These are phyloP conservation scores for Atta colombica DNA, from an alignment of 1,140 invertebrate genomes.

Conservation along the genomic window DNA sequence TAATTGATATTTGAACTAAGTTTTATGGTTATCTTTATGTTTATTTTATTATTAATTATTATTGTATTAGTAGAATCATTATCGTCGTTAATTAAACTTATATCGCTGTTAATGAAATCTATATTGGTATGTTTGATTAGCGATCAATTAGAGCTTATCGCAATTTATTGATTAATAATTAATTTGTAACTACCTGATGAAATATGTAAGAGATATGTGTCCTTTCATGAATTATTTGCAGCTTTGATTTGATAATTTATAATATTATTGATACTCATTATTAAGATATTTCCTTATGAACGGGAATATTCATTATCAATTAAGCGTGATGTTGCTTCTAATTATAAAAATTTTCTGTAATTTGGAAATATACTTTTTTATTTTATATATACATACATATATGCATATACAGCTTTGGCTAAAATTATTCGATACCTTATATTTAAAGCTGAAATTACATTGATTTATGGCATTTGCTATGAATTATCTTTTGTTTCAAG, in stretches of 20 bases:
- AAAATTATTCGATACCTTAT: too few species aligned
- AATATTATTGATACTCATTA: not conserved
- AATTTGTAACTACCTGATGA: not conserved
- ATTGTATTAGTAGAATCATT: not conserved
- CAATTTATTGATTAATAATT: conserved; percentile 37
- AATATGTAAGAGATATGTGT: conserved; percentile 13
- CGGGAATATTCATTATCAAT: not conserved
- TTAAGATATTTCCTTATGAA: not conserved
- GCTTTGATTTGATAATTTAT: not conserved
- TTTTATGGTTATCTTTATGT: not conserved
- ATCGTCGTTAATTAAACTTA: conserved; percentile 1
- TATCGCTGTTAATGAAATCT: not conserved
- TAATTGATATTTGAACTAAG: conserved; percentile 17
- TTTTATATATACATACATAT: too few species aligned
- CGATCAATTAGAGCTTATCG: conserved; percentile 22
- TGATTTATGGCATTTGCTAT: too few species aligned
- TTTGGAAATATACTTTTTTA: not conserved
- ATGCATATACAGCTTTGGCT: too few species aligned
- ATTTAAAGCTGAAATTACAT: too few species aligned
- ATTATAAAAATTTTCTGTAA: not conserved
- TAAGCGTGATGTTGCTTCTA: not conserved
- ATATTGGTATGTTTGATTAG: conserved; percentile 9
- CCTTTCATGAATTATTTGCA: conserved; percentile 16
- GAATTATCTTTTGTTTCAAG: too few species aligned
- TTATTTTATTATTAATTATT: conserved; percentile 37